Percentiles rank a stretch among this genome's conserved stretches.
These are phyloP conservation scores for Drosophila subquinaria DNA, from an alignment of 2,888 invertebrate species.

Conservation along the genomic window DNA sequence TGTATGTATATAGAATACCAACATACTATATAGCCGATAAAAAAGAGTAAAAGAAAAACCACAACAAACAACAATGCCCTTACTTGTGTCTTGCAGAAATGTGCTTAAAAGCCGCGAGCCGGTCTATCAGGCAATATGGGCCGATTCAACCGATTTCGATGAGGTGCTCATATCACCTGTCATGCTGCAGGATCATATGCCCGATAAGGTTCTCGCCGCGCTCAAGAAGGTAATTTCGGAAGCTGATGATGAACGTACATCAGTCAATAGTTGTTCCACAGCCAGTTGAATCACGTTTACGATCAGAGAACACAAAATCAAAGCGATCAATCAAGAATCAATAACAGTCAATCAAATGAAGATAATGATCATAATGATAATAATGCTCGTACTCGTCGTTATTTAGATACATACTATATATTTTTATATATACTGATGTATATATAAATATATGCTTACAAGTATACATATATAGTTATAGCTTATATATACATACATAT, in stretches of 20 bases:
- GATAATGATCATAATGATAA: slow-evolving; percentile 21
- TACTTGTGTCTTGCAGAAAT: slow-evolving; percentile 86
- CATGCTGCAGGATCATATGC: slow-evolving; percentile 97
- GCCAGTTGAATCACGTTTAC: slow-evolving; percentile 67
- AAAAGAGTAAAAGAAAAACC: slow-evolving; percentile 9
- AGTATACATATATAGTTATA: slow-evolving; percentile 13
- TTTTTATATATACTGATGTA: slow-evolving; percentile 12
- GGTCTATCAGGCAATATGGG: slow-evolving; percentile 95
- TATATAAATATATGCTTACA: slow-evolving; percentile 12
- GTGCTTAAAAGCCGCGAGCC: slow-evolving; percentile 90
- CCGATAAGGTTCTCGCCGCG: slow-evolving; percentile 93
- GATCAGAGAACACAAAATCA: not conserved
- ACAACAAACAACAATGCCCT: slow-evolving; percentile 35
- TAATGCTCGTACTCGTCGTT: slow-evolving; percentile 45
- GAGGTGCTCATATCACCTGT: slow-evolving; percentile 95
- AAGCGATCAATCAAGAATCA: slow-evolving; percentile 9
- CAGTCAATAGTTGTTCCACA: slow-evolving; percentile 75
- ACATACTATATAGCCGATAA: not conserved
- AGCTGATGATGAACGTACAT: slow-evolving; percentile 76
- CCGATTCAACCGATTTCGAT: slow-evolving; percentile 93
- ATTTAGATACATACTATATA: slow-evolving; percentile 18
- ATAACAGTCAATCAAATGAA: slow-evolving; percentile 9
- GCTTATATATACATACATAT: slow-evolving; percentile 10
- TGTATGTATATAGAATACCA: slow-evolving; percentile 1
- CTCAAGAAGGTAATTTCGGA: slow-evolving; percentile 91